These are phyloP conservation scores for Tachystola acroxantha DNA, from an alignment of 2,888 invertebrate species.

Conservation along the genomic window DNA sequence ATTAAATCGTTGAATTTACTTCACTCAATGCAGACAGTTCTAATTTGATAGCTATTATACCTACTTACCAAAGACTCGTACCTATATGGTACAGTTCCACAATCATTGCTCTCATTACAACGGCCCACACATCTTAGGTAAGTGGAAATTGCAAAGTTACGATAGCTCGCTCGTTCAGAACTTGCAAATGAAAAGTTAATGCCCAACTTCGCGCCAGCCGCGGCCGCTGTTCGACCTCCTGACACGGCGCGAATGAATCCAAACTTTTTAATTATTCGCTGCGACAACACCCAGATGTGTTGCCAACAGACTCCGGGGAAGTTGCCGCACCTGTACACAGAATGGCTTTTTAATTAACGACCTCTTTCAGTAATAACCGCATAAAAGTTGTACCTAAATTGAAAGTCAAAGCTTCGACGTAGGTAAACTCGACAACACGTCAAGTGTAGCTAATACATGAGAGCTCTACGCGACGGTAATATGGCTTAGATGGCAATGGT, in stretches of 20 bases:
- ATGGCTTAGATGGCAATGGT: too few relatives aligned
- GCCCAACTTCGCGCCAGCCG: slow-evolving; percentile 60
- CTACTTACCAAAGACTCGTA: too few relatives aligned
- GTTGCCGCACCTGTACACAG: background rate
- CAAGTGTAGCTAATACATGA: too few relatives aligned
- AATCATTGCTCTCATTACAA: background rate
- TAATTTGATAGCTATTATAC: too few relatives aligned
- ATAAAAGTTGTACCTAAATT: background rate
- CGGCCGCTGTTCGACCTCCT: slow-evolving; percentile 44
- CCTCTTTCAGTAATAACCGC: background rate
- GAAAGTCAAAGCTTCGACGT: too few relatives aligned
- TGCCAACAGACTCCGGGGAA: slow-evolving; percentile 17
- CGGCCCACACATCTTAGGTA: slow-evolving; percentile 37
- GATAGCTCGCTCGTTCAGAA: slow-evolving; percentile 46
- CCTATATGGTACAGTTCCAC: too few relatives aligned
- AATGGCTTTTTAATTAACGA: slow-evolving; percentile 4
- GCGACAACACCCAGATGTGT: slow-evolving; percentile 35
- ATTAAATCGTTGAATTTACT: too few relatives aligned
- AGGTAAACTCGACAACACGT: too few relatives aligned
- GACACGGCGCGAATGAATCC: slow-evolving; percentile 47
- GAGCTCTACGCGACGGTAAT: too few relatives aligned
- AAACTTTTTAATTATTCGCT: slow-evolving; percentile 58
- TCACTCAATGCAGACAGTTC: too few relatives aligned
- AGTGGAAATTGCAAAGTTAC: slow-evolving; percentile 43
- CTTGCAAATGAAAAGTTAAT: slow-evolving; percentile 72